Evolutionary conservation across 2,113 vertebrate species (phyloP).

Genomic region (Gymnorhina tibicen): DNA sequence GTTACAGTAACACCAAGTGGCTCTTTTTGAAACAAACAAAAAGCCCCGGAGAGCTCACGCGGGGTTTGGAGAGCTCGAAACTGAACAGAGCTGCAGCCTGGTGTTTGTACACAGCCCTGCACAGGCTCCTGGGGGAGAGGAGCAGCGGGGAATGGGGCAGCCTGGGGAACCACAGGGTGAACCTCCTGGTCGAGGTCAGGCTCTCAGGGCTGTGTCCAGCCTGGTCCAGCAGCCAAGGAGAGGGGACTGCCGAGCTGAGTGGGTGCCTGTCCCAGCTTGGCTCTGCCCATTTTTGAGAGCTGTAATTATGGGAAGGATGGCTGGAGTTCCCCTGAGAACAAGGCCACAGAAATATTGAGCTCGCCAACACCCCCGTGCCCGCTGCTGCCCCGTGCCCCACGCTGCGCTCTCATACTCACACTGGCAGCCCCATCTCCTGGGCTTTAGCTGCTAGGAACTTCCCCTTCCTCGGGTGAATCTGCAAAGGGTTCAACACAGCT

Average conservation of each 20-base stretch:
- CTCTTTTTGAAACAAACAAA: not conserved
- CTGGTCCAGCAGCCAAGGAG: not conserved
- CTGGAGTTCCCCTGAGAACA: constrained; percentile 72
- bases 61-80: not conserved
- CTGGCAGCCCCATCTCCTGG: constrained; percentile 85
- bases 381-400: not conserved
- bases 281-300: not conserved
- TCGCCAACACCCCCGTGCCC: not conserved
- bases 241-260: not conserved
- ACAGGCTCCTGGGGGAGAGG: not conserved
- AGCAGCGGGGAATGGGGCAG: not conserved
- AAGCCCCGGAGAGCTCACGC: not conserved
- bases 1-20: not conserved
- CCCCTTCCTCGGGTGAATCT: constrained; percentile 85
- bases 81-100: not conserved
- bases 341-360: not conserved
- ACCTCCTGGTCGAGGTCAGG: rapidly evolving
- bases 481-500: not conserved
- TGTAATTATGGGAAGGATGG: not conserved
- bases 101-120: not conserved
- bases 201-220: not conserved
- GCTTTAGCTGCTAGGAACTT: constrained; percentile 87
- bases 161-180: not conserved
- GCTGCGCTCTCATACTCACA: constrained; percentile 77
- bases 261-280: not conserved